A percentile compares a stretch with the other conserved stretches of the same genome.
phyloP scores from a whole-genome alignment of 2,113 vertebrate species.

The Macrotus californicus region DNA sequence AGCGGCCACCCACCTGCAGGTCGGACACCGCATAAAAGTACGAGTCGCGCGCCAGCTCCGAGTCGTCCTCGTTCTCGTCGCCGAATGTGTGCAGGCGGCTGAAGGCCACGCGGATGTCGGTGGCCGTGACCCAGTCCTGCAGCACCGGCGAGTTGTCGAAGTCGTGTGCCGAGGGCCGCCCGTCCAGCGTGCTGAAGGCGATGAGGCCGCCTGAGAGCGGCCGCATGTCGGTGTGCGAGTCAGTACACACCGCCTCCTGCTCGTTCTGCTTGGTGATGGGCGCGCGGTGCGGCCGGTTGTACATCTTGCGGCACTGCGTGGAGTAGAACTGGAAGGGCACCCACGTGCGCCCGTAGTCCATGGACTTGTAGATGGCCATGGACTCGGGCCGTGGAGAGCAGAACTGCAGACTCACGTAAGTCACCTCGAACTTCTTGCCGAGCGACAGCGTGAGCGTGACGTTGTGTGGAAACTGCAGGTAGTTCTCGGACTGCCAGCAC shows the following conservation, averaged over 20 bases:
- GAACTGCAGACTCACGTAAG: conserved; percentile 98
- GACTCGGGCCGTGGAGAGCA: conserved; percentile 96
- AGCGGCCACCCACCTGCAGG: conserved; percentile 96
- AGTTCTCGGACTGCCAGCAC: conserved; percentile 98
- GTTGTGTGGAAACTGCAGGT: conserved; percentile 92
- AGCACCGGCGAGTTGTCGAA: conserved; percentile 98
- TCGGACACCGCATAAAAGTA: conserved; percentile 97
- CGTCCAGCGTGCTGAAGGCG: conserved; percentile 99
- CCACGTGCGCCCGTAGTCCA: conserved; percentile 98
- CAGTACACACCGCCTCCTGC: conserved; percentile 98
- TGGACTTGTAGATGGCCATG: conserved; percentile 97
- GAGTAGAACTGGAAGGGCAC: conserved; percentile 98
- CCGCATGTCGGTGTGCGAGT: conserved; percentile 95
- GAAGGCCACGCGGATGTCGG: conserved; percentile 94
- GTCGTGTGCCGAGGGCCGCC: conserved; percentile 96
- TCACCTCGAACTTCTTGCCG: conserved; percentile 98
- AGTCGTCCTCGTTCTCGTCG: conserved; percentile 95
- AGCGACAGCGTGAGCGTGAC: conserved; percentile 94
- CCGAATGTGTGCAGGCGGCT: conserved; percentile 94
- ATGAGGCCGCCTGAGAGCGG: conserved; percentile 95
- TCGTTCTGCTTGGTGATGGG: conserved; percentile 98
- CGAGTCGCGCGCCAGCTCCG: conserved; percentile 93
- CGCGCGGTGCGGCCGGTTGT: conserved; percentile 91
- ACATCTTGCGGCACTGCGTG: conserved; percentile 96
- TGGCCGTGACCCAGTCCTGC: conserved; percentile 99